Conservation (phyloP, 2,797 vertebrate genomes). For the Arctocebus calabarensis region DNA sequence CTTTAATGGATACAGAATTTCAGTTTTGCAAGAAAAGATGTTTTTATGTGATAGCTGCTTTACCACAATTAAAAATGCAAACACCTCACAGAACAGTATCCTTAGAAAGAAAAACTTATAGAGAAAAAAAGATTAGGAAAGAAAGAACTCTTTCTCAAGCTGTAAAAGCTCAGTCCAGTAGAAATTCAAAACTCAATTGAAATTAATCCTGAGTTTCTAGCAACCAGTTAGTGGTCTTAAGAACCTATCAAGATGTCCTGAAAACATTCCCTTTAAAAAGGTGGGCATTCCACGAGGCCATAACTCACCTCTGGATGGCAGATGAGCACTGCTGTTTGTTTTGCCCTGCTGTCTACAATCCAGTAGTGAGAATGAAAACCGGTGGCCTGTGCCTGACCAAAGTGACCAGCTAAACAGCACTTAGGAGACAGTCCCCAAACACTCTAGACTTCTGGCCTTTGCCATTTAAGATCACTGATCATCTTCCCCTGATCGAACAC, state of each 20-base stretch:
- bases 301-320: neutral
- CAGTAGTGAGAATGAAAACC: slow-evolving; percentile 43
- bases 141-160: neutral
- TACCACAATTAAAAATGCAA: neutral
- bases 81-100: neutral
- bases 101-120: neutral
- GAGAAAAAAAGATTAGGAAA: neutral
- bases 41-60: neutral
- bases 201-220: neutral
- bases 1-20: neutral
- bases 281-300: neutral
- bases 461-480: neutral
- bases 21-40: neutral
- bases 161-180: neutral
- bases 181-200: neutral
- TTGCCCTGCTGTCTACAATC: neutral
- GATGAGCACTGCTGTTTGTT: neutral
- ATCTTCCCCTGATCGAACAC: neutral
- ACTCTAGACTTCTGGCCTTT: neutral
- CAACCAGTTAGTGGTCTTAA: neutral
- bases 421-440: neutral
- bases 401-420: neutral
- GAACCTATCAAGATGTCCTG: neutral
- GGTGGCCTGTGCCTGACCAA: neutral
- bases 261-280: slow-evolving; percentile 15